A percentile compares a stretch with the other conserved stretches of the same genome.
Evolutionary conservation across 2,888 invertebrate genomes (phyloP).

Genomic region (Phlogophora meticulosa): DNA sequence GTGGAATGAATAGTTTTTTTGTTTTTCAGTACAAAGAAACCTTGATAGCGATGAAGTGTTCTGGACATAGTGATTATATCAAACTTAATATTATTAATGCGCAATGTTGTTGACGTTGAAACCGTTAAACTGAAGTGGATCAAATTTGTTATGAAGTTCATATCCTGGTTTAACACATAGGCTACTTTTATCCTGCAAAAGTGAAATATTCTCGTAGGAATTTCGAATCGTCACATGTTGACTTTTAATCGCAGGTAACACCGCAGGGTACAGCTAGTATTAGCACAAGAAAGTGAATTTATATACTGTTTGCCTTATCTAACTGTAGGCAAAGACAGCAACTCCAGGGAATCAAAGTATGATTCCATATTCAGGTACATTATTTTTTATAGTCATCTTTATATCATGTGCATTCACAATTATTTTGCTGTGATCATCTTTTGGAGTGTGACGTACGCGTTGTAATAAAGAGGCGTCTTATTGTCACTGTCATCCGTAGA

Average conservation of each 20-base stretch:
- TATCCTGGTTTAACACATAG: too few species aligned
- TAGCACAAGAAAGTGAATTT: neutral
- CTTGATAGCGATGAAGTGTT: neutral
- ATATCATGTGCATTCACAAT: neutral
- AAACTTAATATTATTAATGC: too few species aligned
- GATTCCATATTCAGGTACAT: neutral
- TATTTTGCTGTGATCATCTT: neutral
- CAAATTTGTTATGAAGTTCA: too few species aligned
- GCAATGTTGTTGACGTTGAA: too few species aligned
- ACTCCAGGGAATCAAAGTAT: neutral
- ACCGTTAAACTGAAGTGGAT: too few species aligned
- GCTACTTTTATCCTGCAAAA: too few species aligned
- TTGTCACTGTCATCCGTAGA: constrained; percentile 2
- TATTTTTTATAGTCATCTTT: neutral
- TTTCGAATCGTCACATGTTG: too few species aligned
- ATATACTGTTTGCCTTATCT: neutral
- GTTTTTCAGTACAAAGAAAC: neutral
- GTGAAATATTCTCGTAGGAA: too few species aligned
- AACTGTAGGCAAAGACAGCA: neutral
- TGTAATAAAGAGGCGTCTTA: neutral
- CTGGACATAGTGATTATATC: neutral
- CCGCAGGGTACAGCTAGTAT: too few species aligned
- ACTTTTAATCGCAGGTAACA: too few species aligned
- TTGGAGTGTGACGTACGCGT: neutral
- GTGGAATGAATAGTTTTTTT: neutral